phyloP scores from a whole-genome alignment of 2,888 invertebrate genomes.

The Callyntrura sp. region DNA sequence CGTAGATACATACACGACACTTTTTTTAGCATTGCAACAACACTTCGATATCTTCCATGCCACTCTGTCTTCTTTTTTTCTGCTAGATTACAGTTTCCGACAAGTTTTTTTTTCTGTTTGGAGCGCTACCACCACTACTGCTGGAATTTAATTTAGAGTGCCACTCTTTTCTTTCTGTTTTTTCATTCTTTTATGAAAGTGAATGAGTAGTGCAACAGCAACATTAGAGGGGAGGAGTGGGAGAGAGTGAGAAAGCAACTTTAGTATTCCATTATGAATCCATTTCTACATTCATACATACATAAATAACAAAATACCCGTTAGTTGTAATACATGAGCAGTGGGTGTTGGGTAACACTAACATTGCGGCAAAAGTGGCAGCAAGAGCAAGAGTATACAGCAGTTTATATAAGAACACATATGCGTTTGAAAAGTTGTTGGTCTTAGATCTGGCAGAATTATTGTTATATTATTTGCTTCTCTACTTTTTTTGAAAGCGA shows the following conservation, averaged over 20 bases:
- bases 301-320: too few relatives aligned
- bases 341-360: too few relatives aligned
- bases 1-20: not conserved
- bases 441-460: conserved; percentile 38
- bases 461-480: conserved; percentile 48
- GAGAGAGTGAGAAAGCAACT: conserved; percentile 52
- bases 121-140: conserved; percentile 58
- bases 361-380: too few relatives aligned
- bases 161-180: conserved; percentile 57
- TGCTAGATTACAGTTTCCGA: conserved; percentile 71
- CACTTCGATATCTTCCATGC: conserved; percentile 34
- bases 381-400: too few relatives aligned
- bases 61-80: conserved; percentile 57
- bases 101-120: conserved; percentile 66
- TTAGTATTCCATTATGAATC: conserved; percentile 52
- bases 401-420: not conserved
- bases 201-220: conserved; percentile 46
- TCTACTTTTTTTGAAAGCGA: conserved; percentile 23
- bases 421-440: not conserved
- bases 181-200: conserved; percentile 44
- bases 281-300: conserved; percentile 35
- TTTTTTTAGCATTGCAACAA: not conserved
- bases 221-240: too few relatives aligned
- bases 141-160: conserved; percentile 76
- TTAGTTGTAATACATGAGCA: too few relatives aligned